Evolutionary conservation across 1,140 invertebrate species (phyloP).

Genomic region (Leptestheria dahalacensis): DNA sequence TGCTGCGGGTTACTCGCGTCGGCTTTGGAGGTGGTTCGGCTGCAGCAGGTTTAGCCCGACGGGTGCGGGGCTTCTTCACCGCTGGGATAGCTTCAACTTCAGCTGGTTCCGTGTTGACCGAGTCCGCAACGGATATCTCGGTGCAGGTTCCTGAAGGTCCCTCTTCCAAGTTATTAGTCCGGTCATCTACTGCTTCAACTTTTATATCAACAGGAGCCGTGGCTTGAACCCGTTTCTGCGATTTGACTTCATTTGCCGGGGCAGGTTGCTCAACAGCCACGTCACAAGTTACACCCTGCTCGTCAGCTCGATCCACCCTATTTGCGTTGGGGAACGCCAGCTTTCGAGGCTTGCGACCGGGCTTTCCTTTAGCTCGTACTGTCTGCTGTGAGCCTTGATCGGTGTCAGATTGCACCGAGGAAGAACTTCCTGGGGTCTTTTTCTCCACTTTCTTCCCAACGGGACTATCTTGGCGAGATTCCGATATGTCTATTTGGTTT

Average conservation of each 20-base stretch:
- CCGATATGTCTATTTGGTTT: background rate
- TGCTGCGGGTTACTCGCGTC: background rate
- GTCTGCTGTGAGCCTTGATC: background rate
- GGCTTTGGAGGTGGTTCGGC: background rate
- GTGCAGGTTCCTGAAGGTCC: background rate
- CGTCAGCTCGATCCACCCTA: background rate
- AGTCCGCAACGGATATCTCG: background rate
- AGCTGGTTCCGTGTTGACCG: background rate
- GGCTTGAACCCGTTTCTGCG: too few relatives aligned
- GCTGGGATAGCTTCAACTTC: background rate
- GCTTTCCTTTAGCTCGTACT: too few relatives aligned
- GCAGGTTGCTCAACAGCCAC: too few relatives aligned
- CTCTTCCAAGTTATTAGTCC: too few relatives aligned
- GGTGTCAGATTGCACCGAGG: background rate
- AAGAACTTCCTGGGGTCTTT: background rate
- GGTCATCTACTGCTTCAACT: background rate
- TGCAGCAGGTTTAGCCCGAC: background rate
- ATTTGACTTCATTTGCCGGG: too few relatives aligned
- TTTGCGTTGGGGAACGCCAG: background rate
- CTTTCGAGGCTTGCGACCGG: background rate
- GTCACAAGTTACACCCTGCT: too few relatives aligned
- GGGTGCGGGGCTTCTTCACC: background rate
- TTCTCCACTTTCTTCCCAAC: background rate
- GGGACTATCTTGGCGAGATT: background rate
- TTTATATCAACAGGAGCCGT: background rate